Evolutionary conservation across 2,888 invertebrate species (phyloP), one percentile per base, ranked within the genome.

Genomic region (Augochlorella aurata): DNA sequence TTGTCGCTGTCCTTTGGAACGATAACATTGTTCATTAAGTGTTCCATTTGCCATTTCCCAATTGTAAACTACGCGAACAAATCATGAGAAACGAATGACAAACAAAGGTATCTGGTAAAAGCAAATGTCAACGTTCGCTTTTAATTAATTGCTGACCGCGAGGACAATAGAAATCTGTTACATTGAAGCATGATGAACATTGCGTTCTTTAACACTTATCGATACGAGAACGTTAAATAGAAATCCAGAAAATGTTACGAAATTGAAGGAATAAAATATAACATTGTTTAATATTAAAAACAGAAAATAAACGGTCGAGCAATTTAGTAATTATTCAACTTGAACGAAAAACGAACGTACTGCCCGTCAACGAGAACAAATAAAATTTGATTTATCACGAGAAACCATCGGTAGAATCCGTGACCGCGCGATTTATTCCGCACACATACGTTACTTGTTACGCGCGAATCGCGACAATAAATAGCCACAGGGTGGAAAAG

Each of bases 361-460:
- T 38, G 5, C 5, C 14, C 49, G 14, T 50, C 24, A 2, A 5
- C 58, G 24, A 16, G 14, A 24, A 8, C 24, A 24, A 16, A 58
- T 16, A 16, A 58, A 0, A 58, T 29, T 58, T 16, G 7, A 24
- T 38, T 18, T 63, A 38, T 63, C 8, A 10, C 10, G 63, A 18
- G 18, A 38, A 63, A 63, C 38, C 63, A 63, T 63, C 63, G 69
- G 0, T 18, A 24, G 24, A 65, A 52, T 21, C 16, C 29, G 12
- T 12, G 24, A 54, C 7, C n/a, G 14, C 58, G 45, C 21, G 54
- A 74, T 81, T 8, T 29, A 66, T 74, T 74, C 29, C 69, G 54
- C 7, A 58, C 58, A 50, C 58, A 68, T 67, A 77, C 58, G 44
- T n/a, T 74, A 66, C 73, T 79, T 68, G 74, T 81, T 79, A 70